Conservation (phyloP, 2,113 vertebrate genomes). For the Bagarius yarrelli region DNA sequence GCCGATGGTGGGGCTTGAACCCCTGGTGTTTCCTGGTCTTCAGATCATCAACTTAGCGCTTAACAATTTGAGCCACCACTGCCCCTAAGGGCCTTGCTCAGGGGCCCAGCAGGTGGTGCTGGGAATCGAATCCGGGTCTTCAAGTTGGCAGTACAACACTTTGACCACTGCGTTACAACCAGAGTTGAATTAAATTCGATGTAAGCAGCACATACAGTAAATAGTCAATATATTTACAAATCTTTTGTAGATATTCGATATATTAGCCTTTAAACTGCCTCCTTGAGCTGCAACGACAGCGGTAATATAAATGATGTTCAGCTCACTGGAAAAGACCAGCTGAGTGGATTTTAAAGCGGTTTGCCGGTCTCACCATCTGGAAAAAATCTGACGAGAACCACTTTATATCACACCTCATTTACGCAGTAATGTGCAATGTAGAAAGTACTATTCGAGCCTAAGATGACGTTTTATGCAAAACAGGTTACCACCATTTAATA, state of each 20-base stretch:
- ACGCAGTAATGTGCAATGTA: slow-evolving; percentile 12
- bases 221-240: not conserved
- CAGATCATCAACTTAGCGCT: too few species aligned
- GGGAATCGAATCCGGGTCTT: too few species aligned
- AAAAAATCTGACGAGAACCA: not conserved
- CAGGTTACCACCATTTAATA: not conserved
- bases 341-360: slow-evolving; percentile 5
- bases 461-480: slow-evolving; percentile 15
- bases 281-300: not conserved
- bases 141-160: too few species aligned
- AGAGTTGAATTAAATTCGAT: not conserved
- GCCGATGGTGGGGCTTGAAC: too few species aligned
- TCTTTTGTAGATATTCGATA: not conserved
- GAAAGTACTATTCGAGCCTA: slow-evolving; percentile 15
- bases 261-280: not conserved
- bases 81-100: too few species aligned
- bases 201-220: not conserved
- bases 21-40: too few species aligned
- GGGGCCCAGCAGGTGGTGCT: too few species aligned
- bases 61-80: too few species aligned
- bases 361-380: slow-evolving; percentile 7
- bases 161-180: too few species aligned
- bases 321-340: not conserved
- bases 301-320: not conserved
- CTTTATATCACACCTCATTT: slow-evolving; percentile 14